These are phyloP conservation scores for Aleiodes alternator DNA, from an alignment of 2,888 invertebrate species.

Conservation along the genomic window DNA sequence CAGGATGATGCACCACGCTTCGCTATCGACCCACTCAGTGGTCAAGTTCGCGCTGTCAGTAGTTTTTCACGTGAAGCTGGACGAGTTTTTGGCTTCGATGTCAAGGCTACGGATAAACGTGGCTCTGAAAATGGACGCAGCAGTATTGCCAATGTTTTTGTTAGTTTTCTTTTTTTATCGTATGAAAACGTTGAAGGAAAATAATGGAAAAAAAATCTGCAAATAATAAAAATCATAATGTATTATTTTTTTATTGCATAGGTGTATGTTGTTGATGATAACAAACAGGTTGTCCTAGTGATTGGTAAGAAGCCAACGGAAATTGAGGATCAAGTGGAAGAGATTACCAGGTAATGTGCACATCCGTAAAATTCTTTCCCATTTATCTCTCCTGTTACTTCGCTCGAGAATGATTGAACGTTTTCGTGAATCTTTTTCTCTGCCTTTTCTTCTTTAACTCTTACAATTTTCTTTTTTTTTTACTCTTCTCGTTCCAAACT, in stretches of 20 bases:
- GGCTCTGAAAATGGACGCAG: slow-evolving; percentile 90
- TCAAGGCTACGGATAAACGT: slow-evolving; percentile 88
- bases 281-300: slow-evolving; percentile 87
- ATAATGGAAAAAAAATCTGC: background rate
- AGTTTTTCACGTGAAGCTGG: slow-evolving; percentile 84
- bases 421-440: slow-evolving; percentile 11
- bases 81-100: slow-evolving; percentile 89
- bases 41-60: slow-evolving; percentile 85
- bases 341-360: slow-evolving; percentile 80
- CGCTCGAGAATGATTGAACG: slow-evolving; percentile 19
- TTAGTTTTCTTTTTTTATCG: slow-evolving; percentile 76
- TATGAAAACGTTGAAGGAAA: slow-evolving; percentile 4
- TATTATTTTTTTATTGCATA: slow-evolving; percentile 65
- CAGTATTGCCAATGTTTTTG: slow-evolving; percentile 90
- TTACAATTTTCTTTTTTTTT: background rate
- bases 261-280: slow-evolving; percentile 90
- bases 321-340: slow-evolving; percentile 83
- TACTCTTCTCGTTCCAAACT: background rate
- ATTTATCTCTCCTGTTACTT: background rate
- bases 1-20: slow-evolving; percentile 86
- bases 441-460: background rate
- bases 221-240: background rate
- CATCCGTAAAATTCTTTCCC: slow-evolving; percentile 4
- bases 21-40: slow-evolving; percentile 85
- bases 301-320: slow-evolving; percentile 86